These are phyloP conservation scores for Euthynnus affinis DNA, from an alignment of 2,797 vertebrate species.

Conservation along the genomic window DNA sequence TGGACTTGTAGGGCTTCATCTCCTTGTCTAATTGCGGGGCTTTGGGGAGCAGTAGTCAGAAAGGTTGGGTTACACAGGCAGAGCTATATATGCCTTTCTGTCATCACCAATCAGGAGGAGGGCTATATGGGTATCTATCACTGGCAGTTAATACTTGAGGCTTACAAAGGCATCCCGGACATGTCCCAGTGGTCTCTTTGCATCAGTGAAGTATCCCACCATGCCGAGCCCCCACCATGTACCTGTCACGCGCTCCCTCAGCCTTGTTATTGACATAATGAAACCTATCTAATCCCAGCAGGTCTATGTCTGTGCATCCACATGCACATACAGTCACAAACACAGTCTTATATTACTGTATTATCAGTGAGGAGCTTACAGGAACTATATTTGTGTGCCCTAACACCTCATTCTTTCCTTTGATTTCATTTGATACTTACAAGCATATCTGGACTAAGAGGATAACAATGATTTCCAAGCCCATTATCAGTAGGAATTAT, in stretches of 20 bases:
- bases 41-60: conserved; percentile 59
- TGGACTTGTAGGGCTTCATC: conserved; percentile 47
- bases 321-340: conserved; percentile 39
- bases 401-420: conserved; percentile 31
- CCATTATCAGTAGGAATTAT: neutral
- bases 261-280: conserved; percentile 63
- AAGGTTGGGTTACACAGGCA: conserved; percentile 74
- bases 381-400: conserved; percentile 45
- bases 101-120: conserved; percentile 81
- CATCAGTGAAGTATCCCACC: conserved; percentile 28
- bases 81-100: conserved; percentile 80
- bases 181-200: conserved; percentile 56
- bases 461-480: neutral
- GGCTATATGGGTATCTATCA: conserved; percentile 77
- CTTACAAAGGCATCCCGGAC: conserved; percentile 70
- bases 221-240: conserved; percentile 39
- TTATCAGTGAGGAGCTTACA: conserved; percentile 41
- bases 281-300: conserved; percentile 53
- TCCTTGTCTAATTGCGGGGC: conserved; percentile 68
- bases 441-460: conserved; percentile 28
- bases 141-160: conserved; percentile 74
- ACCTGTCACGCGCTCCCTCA: conserved; percentile 74
- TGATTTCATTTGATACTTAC: conserved; percentile 47
- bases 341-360: conserved; percentile 40
- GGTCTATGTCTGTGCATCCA: conserved; percentile 33